These are phyloP conservation scores for Hypothenemus hampei DNA, from an alignment of 1,140 invertebrate genomes.

Conservation along the genomic window DNA sequence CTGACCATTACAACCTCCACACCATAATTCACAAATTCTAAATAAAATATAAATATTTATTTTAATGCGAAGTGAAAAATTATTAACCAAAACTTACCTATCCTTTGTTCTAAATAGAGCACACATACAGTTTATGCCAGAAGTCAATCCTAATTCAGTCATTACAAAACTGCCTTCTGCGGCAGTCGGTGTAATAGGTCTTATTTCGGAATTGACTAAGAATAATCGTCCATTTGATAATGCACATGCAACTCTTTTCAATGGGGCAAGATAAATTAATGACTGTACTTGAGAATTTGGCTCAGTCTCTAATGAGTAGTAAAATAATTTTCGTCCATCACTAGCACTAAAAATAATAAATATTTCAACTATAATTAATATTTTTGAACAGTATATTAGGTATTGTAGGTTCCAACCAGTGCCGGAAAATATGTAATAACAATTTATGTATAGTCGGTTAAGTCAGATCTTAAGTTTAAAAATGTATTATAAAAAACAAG, in stretches of 20 bases:
- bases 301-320: conserved; percentile 52
- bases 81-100: conserved; percentile 40
- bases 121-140: conserved; percentile 56
- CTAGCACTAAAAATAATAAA: conserved; percentile 48
- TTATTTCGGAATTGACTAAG: conserved; percentile 58
- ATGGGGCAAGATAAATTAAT: conserved; percentile 58
- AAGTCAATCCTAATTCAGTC: conserved; percentile 67
- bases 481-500: no score
- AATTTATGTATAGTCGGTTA: no score
- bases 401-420: no score
- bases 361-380: no score
- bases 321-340: conserved; percentile 54
- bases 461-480: no score
- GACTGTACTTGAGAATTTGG: conserved; percentile 55
- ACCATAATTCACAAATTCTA: conserved; percentile 65
- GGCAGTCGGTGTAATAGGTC: conserved; percentile 56
- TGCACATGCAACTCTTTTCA: conserved; percentile 67
- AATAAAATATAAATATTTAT: conserved; percentile 13
- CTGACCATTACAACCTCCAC: conserved; percentile 67
- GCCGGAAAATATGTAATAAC: no score
- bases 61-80: background rate
- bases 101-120: conserved; percentile 46
- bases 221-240: conserved; percentile 70
- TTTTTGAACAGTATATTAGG: no score
- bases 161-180: conserved; percentile 69